Evolutionary conservation across 2,797 vertebrate genomes (phyloP), one percentile per base, ranked within the genome.

Genomic region (Picus viridis): DNA sequence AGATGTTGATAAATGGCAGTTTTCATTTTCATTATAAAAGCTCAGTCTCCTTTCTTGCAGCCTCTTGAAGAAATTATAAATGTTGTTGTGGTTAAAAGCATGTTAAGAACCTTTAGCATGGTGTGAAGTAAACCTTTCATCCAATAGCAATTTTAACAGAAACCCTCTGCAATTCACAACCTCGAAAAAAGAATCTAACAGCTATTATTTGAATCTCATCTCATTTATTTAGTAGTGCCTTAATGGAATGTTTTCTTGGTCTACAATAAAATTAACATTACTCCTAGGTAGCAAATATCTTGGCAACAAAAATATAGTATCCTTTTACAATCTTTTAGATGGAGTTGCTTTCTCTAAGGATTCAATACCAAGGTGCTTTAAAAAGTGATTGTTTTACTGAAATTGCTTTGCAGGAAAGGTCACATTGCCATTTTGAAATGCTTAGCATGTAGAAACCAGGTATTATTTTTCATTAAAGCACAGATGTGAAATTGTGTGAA

Each of bases 321-420:
- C 53, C 76, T 80, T 78, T 87, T 36, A 45, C 67, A 86, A 15
- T 64, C 67, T 89, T 88, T 94, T 83, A 91, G 69, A 82, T 75
- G 51, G 27, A 78, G 24, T 47, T 69, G 36, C 5, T 73, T 93
- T 93, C 68, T 79, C 54, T 85, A 36, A 39, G 41, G 23, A 41
- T 64, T 82, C 58, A 53, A 29, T 84, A 89, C 56, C 43, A 58
- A 74, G 32, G 39, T 16, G 41, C 14, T 83, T 95, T 92, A 84
- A 79, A 89, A 93, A 63, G 73, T 23, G 77, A 75, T 80, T 86
- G 53, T 93, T 92, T 89, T 86, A 20, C 45, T 67, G 74, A 94
- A 80, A 89, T 75, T 91, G 12, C 20, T 47, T 41, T 51, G 45
- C 13, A 1, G 34, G 80, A 89, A 88, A 88, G n/a, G 65, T 71